Base-by-base conservation (phyloP, 2,888 invertebrate genomes). In the Drosophila dives region DNA sequence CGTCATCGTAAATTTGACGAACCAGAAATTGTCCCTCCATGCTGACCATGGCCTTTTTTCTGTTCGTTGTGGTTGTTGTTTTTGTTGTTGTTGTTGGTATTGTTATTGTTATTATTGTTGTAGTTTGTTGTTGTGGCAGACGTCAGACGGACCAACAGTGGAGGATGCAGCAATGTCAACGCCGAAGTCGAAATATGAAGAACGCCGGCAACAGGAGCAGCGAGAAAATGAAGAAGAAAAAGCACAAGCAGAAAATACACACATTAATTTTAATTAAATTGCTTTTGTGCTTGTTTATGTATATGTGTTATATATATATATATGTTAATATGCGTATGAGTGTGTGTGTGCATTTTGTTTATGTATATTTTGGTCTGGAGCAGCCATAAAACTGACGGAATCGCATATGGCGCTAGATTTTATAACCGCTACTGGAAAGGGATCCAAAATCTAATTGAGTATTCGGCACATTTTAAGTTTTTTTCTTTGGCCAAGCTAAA, bases 1-100 rank as follows among this genome's bases (percentile, higher is more conserved):
- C 97, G 92, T 99, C 99, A 89, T 98, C 98, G 93, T 99, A 99
- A 88, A 98, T 97, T 94, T 98, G 97, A 15, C 98, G 95, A 17
- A 98, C 98, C 81, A 99, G 94, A 93, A 99, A 99, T 85, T 98
- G 98, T 2, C 98, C 98, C 90, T 99, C 98, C 98, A 99, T 98
- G 69, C 95, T 95, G 61, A 99, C 96, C 68, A 97, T 97, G 0
- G 98, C 98, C 93, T 97, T 97, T 94, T 96, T 97, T 92, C 98
- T 99, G 92, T 54, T 61, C 55, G 51, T 64, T 40, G 55, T 71
- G 32, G 63, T 64, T 34, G n/a, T 68, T 49, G 36, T 62, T 65
- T n/a, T 26, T n/a, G 23, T 23, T 32, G 54, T 36, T 34, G 8
- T 42, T 51, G 20, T 33, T 40, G 0, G 26, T 26, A 12, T 12